Conservation (phyloP, 2,888 invertebrate species). For the Hyles lineata region DNA sequence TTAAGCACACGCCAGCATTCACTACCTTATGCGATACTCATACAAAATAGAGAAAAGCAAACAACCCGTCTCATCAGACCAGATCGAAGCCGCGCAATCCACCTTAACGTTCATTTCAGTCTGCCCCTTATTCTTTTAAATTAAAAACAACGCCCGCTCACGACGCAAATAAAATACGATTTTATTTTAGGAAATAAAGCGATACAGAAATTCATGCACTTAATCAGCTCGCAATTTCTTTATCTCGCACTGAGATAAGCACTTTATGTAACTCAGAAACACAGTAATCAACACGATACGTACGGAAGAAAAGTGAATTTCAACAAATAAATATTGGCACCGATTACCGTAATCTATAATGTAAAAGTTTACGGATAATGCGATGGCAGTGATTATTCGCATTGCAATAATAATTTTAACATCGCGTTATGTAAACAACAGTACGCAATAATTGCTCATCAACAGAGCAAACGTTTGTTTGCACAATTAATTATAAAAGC, state of each 20-base stretch:
- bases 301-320: background rate
- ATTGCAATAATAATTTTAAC: slow-evolving; percentile 13
- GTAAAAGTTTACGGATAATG: slow-evolving; percentile 11
- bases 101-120: slow-evolving; percentile 2
- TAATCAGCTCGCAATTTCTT: slow-evolving; percentile 14
- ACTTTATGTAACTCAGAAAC: slow-evolving; percentile 4
- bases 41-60: slow-evolving; percentile 26
- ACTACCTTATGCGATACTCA: slow-evolving; percentile 27
- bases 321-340: background rate
- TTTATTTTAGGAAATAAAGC: background rate
- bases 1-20: slow-evolving; percentile 9
- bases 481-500: slow-evolving; percentile 33
- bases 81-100: slow-evolving; percentile 1
- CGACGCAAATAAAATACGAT: background rate
- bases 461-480: slow-evolving; percentile 31
- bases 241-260: slow-evolving; percentile 20
- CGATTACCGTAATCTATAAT: background rate
- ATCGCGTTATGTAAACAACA: slow-evolving; percentile 27
- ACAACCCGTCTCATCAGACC: background rate
- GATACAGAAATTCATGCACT: background rate
- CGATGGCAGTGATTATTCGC: slow-evolving; percentile 16
- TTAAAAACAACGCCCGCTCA: background rate
- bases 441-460: slow-evolving; percentile 37
- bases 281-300: background rate
- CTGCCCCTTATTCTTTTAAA: slow-evolving; percentile 7